phyloP scores from a whole-genome alignment of 2,888 invertebrate genomes.

The Miltochrista miniata region DNA sequence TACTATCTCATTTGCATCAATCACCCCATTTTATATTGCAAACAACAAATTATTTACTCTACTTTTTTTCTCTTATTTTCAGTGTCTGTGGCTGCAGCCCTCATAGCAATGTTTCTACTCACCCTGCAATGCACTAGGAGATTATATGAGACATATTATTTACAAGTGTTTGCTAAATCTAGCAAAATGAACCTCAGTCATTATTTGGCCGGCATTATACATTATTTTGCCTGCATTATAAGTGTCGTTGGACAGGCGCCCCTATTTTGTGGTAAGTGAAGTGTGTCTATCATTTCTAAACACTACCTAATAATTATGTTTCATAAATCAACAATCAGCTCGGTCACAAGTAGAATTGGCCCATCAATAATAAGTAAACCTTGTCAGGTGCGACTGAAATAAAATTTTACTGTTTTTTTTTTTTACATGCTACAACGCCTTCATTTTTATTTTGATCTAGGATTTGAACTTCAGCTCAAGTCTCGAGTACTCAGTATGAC shows the following conservation, averaged over 20 bases:
- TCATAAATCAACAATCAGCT: background rate
- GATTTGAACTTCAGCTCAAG: too few relatives aligned
- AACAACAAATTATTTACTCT: too few relatives aligned
- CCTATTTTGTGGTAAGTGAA: slow-evolving; percentile 83
- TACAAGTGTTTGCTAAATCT: slow-evolving; percentile 91
- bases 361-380: too few relatives aligned
- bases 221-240: slow-evolving; percentile 89
- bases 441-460: too few relatives aligned
- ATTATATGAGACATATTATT: slow-evolving; percentile 90
- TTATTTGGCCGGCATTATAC: slow-evolving; percentile 89
- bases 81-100: slow-evolving; percentile 84
- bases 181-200: slow-evolving; percentile 91
- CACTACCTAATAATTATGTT: background rate
- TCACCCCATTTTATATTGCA: too few relatives aligned
- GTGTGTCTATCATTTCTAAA: background rate
- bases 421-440: too few relatives aligned
- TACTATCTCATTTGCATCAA: too few relatives aligned
- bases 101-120: slow-evolving; percentile 85
- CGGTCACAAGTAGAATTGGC: too few relatives aligned
- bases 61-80: slow-evolving; percentile 36
- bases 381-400: too few relatives aligned
- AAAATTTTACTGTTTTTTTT: too few relatives aligned
- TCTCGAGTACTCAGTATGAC: too few relatives aligned
- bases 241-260: slow-evolving; percentile 88
- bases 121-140: slow-evolving; percentile 88